These are phyloP conservation scores for Tokudaia muenninki DNA, from an alignment of 2,797 vertebrate genomes.

Conservation along the genomic window DNA sequence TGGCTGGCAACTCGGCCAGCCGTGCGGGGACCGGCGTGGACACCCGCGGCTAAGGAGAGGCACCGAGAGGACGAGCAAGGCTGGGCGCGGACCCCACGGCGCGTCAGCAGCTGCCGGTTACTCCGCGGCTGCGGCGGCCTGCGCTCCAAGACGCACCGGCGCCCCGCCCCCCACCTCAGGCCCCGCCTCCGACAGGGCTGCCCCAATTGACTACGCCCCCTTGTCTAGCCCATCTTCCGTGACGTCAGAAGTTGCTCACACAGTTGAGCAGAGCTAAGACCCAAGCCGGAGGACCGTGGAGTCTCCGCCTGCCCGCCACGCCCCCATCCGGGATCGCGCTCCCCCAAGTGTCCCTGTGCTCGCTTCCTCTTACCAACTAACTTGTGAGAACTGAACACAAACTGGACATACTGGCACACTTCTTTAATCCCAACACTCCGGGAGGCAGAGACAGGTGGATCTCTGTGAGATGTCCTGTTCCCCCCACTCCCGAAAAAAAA, in stretches of 20 bases:
- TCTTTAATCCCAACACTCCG: neutral
- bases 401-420: neutral
- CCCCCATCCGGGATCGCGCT: neutral
- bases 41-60: neutral
- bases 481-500: too few species aligned
- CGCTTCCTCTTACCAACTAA: neutral
- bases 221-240: neutral
- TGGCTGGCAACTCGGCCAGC: constrained; percentile 38
- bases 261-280: neutral
- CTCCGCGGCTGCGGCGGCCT: constrained; percentile 63
- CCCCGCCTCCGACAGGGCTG: neutral
- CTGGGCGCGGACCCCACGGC: neutral
- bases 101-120: neutral
- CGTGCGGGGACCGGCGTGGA: constrained; percentile 19
- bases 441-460: neutral
- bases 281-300: fast-evolving
- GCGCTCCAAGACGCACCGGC: constrained; percentile 30
- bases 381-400: neutral
- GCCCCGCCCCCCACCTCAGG: neutral
- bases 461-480: neutral
- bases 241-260: neutral
- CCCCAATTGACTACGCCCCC: neutral
- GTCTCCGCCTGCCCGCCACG: neutral
- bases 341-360: fast-evolving
- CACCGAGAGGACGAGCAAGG: neutral